phyloP scores from a whole-genome alignment of 2,888 invertebrate genomes.

The Ptychoptera albimana region DNA sequence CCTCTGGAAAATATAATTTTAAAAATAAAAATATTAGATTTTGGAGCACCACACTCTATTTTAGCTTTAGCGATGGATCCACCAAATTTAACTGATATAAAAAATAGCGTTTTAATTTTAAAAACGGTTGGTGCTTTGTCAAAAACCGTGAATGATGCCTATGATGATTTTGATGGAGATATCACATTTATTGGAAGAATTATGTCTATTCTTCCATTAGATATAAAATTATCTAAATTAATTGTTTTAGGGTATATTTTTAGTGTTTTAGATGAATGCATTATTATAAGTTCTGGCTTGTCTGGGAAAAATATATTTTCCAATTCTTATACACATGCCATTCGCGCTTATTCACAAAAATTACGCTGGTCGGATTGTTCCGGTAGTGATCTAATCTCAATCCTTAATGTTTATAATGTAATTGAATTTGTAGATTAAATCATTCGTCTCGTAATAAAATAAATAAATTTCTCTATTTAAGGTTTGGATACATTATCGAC shows the following conservation, averaged over 20 bases:
- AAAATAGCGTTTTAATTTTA: conserved; percentile 61
- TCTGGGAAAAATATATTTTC: conserved; percentile 67
- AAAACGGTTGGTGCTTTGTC: conserved; percentile 77
- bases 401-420: conserved; percentile 64
- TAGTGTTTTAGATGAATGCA: conserved; percentile 65
- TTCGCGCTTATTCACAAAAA: conserved; percentile 58
- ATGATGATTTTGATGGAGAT: conserved; percentile 57
- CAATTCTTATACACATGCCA: conserved; percentile 48
- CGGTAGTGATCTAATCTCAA: conserved; percentile 66
- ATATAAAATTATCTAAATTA: conserved; percentile 65
- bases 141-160: conserved; percentile 36
- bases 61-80: conserved; percentile 75
- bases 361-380: conserved; percentile 69
- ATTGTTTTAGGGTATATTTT: conserved; percentile 77
- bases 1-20: conserved; percentile 70
- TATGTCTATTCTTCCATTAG: conserved; percentile 68
- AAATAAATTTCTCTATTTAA: conserved; percentile 19
- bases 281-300: conserved; percentile 59
- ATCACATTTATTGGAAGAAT: conserved; percentile 72
- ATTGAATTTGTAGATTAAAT: conserved; percentile 4
- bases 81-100: conserved; percentile 68
- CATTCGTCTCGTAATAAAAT: conserved; percentile 2
- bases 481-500: conserved; percentile 51
- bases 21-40: conserved; percentile 62
- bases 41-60: conserved; percentile 64